These are phyloP conservation scores for Triplophysa bombifrons DNA, from an alignment of 2,797 vertebrate genomes.

Conservation along the genomic window DNA sequence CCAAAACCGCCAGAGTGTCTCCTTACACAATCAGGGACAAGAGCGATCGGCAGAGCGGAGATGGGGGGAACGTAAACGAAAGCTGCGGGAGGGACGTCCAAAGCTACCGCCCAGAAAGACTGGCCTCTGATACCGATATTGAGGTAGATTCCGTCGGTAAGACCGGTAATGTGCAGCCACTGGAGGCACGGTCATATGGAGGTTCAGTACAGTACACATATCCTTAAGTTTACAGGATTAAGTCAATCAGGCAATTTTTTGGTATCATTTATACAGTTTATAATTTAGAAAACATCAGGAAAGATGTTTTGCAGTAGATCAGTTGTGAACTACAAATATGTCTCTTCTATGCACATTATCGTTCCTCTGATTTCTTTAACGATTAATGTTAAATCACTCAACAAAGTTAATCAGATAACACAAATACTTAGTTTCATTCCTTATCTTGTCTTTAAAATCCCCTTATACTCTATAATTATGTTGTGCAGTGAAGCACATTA, in stretches of 20 bases:
- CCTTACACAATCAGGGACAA: constrained; percentile 43
- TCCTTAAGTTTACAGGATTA: constrained; percentile 35
- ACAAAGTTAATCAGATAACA: background rate
- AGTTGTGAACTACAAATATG: background rate
- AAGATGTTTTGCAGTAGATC: background rate
- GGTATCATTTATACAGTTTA: background rate
- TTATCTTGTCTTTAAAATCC: background rate
- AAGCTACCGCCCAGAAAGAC: constrained; percentile 46
- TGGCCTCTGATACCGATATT: constrained; percentile 32
- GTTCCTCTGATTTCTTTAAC: background rate
- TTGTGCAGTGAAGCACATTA: constrained; percentile 43
- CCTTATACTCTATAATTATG: constrained; percentile 45
- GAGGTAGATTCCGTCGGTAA: constrained; percentile 46
- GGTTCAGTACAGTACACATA: constrained; percentile 51
- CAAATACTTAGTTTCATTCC: background rate
- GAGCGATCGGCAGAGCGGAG: constrained; percentile 21
- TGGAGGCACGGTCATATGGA: constrained; percentile 43
- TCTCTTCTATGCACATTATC: background rate
- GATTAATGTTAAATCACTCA: background rate
- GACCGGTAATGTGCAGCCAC: constrained; percentile 30
- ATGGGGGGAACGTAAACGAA: constrained; percentile 14
- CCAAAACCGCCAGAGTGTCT: constrained; percentile 50
- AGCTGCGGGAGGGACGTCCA: constrained; percentile 41
- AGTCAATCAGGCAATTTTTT: background rate
- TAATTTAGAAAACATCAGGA: constrained; percentile 11